These are phyloP conservation scores for Dryocosmus kuriphilus DNA, from an alignment of 2,888 invertebrate genomes.

Conservation along the genomic window DNA sequence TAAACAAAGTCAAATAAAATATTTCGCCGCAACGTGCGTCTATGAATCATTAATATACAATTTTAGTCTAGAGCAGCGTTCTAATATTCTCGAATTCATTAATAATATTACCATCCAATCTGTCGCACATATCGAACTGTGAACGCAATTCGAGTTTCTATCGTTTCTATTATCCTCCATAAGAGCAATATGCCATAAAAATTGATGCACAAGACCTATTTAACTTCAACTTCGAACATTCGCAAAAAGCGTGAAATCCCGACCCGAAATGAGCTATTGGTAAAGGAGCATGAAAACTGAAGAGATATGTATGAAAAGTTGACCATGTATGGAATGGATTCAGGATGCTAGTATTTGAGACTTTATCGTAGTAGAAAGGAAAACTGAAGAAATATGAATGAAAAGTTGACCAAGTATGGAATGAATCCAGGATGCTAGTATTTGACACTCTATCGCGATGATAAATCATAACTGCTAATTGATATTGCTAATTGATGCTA, in stretches of 20 bases:
- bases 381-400: neutral
- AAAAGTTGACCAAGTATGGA: neutral
- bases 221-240: neutral
- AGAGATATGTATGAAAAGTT: neutral
- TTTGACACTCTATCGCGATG: slow-evolving; percentile 25
- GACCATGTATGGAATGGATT: neutral
- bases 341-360: slow-evolving; percentile 4
- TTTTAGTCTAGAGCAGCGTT: neutral
- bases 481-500: too few relatives aligned
- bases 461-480: too few relatives aligned
- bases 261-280: neutral
- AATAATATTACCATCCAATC: neutral
- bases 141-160: too few relatives aligned
- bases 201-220: slow-evolving; percentile 2
- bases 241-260: neutral
- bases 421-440: neutral
- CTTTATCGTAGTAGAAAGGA: neutral
- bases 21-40: neutral
- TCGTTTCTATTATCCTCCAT: too few relatives aligned
- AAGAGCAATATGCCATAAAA: slow-evolving; percentile 17
- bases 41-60: neutral
- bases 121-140: too few relatives aligned
- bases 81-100: neutral
- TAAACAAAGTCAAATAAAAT: slow-evolving; percentile 11
- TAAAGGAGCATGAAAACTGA: neutral